Evolutionary conservation across 2,113 vertebrate species (phyloP), one percentile per base, ranked within the genome.

Genomic region (Cyphomyrus plagiostoma): DNA sequence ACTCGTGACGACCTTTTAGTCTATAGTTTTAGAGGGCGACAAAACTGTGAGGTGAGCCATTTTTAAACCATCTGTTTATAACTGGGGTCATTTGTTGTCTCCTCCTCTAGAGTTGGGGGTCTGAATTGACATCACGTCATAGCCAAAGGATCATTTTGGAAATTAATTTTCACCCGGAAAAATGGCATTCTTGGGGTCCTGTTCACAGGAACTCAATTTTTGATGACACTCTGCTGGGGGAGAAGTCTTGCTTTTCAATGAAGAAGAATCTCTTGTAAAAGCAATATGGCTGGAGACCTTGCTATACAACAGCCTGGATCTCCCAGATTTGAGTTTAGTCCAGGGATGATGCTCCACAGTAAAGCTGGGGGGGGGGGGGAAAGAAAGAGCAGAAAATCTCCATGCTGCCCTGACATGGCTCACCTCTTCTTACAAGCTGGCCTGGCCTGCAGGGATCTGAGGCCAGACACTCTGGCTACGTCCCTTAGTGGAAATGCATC

Each of bases 131-230:
- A 90, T 97, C 95, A 95, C 96, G 10, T n/a, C 83, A 48, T 30
- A 26, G 45, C 48, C n/a, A 30, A 49, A 86, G 0, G 42, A 21
- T 46, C 97, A 48, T 30, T n/a, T 62, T 94, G 62, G 87, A 30
- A 89, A 94, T 92, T 95, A 23, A 70, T 70, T 70, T 26, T 70
- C 66, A 30, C 11, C 66, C 26, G 13, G 9, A 70, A 19, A 70
- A 95, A 23, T 93, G 90, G 97, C 97, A 8, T 95, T 94, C 83
- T 98, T 97, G 1, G 94, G 94, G 92, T 97, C 97, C 89, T 95
- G 96, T 2, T 94, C 94, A 89, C 95, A 95, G 91, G 94, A 92
- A 74, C 93, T 94, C 3, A 70, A 93, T 97, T 98, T 94, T 96
- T 97, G 45, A 93, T 94, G 92, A 96, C 93, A 92, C 97, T 91